A percentile compares a stretch with the other conserved stretches of the same genome.
These are phyloP conservation scores for Patella depressa DNA, from an alignment of 2,888 invertebrate species.

Conservation along the genomic window DNA sequence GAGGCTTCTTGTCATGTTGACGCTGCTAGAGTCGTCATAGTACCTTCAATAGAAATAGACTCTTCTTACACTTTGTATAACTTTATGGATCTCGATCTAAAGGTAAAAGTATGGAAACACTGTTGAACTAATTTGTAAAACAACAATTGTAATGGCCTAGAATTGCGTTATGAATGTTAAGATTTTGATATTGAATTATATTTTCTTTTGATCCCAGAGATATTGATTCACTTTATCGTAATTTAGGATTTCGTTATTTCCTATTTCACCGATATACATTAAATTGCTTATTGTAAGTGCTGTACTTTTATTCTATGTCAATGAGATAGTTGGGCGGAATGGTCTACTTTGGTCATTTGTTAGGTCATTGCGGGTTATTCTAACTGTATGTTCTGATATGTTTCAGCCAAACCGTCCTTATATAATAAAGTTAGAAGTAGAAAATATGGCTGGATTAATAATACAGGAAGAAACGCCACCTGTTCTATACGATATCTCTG, in stretches of 20 bases:
- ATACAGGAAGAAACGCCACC: slow-evolving; percentile 26
- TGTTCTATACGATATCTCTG: slow-evolving; percentile 36
- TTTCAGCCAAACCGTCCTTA: slow-evolving; percentile 29
- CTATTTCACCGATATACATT: too few relatives aligned
- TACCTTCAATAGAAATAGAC: slow-evolving; percentile 25
- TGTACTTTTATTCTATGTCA: neutral
- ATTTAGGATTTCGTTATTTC: too few relatives aligned
- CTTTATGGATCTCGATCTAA: slow-evolving; percentile 31
- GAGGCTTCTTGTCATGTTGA: slow-evolving; percentile 8
- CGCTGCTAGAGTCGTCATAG: neutral
- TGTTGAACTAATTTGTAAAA: too few relatives aligned
- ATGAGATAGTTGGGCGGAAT: too few relatives aligned
- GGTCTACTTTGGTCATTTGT: too few relatives aligned
- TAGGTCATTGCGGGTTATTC: too few relatives aligned
- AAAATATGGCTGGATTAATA: slow-evolving; percentile 37
- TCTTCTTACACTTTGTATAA: slow-evolving; percentile 30
- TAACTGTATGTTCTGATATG: neutral
- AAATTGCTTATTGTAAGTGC: neutral
- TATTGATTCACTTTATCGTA: too few relatives aligned
- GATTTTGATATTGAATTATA: too few relatives aligned
- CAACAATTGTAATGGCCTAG: too few relatives aligned
- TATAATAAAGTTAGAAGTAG: slow-evolving; percentile 30
- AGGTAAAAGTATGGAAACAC: slow-evolving; percentile 21
- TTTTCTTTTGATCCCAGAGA: too few relatives aligned
- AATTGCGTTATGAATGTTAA: too few relatives aligned